A percentile compares a stretch with the other conserved stretches of the same genome.
These are phyloP conservation scores for Andrena minutula DNA, from an alignment of 2,888 invertebrate species.

Conservation along the genomic window DNA sequence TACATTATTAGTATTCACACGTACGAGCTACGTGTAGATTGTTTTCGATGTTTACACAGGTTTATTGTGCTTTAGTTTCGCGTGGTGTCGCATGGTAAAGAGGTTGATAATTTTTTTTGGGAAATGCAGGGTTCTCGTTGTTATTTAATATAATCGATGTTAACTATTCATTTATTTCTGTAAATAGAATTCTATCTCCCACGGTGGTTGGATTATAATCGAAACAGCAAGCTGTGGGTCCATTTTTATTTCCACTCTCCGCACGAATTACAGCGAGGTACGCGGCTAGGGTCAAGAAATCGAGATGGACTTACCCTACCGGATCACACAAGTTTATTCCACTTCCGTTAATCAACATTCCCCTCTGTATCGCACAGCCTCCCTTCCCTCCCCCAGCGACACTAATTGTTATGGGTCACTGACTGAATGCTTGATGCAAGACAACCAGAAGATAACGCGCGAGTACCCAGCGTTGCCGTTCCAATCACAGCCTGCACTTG, in stretches of 20 bases:
- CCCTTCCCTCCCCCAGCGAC: slow-evolving; percentile 66
- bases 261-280: slow-evolving; percentile 15
- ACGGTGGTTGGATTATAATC: neutral
- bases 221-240: neutral
- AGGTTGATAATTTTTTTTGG: neutral
- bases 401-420: slow-evolving; percentile 83
- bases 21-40: neutral
- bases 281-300: slow-evolving; percentile 54
- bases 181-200: neutral
- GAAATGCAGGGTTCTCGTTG: too few species aligned
- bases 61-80: neutral
- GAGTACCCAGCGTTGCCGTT: slow-evolving; percentile 65
- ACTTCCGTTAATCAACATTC: slow-evolving; percentile 81
- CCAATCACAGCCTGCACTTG: slow-evolving; percentile 57
- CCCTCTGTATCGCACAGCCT: slow-evolving; percentile 70
- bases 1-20: neutral
- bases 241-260: neutral
- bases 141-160: too few species aligned
- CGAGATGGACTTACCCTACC: slow-evolving; percentile 69
- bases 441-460: slow-evolving; percentile 73
- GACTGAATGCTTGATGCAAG: slow-evolving; percentile 77
- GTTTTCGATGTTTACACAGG: neutral
- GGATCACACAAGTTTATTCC: slow-evolving; percentile 81
- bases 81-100: neutral
- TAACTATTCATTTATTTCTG: too few species aligned